These are phyloP conservation scores for Scaptomyza reducta DNA, from an alignment of 2,888 invertebrate species.

Conservation along the genomic window DNA sequence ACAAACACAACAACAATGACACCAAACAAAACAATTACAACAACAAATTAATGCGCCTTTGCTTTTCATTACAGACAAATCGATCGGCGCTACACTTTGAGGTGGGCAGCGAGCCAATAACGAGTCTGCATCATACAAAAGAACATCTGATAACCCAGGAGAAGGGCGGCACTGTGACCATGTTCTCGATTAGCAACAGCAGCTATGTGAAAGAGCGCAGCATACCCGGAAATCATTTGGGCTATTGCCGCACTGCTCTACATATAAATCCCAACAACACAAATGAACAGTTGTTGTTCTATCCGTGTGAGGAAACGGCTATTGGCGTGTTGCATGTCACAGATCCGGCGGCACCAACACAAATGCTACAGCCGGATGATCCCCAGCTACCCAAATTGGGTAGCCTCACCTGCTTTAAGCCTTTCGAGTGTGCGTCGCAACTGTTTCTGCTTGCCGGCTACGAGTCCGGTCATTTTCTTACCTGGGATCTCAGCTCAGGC, in stretches of 20 bases:
- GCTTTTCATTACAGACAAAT: conserved; percentile 86
- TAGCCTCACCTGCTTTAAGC: conserved; percentile 86
- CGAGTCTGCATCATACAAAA: conserved; percentile 85
- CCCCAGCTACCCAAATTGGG: conserved; percentile 84
- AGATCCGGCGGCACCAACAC: conserved; percentile 81
- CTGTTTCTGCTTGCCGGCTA: conserved; percentile 88
- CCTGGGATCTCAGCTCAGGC: conserved; percentile 89
- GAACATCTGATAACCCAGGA: conserved; percentile 89
- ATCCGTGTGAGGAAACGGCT: conserved; percentile 87
- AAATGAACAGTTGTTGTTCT: conserved; percentile 85
- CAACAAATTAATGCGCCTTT: not conserved
- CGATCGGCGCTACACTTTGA: conserved; percentile 88
- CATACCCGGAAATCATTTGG: conserved; percentile 87
- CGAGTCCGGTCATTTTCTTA: conserved; percentile 89
- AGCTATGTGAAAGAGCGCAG: conserved; percentile 87
- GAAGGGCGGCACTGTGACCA: conserved; percentile 89
- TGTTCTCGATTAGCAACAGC: conserved; percentile 87
- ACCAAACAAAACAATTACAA: not conserved
- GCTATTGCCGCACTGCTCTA: conserved; percentile 89
- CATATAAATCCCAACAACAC: conserved; percentile 80
- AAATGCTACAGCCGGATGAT: conserved; percentile 82
- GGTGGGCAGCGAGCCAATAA: conserved; percentile 86
- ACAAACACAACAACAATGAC: conserved; percentile 9
- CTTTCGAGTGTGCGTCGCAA: conserved; percentile 84
- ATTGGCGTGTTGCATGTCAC: conserved; percentile 83